These are phyloP conservation scores for Dinothrombium tinctorium DNA, from an alignment of 1,140 invertebrate species.

Conservation along the genomic window DNA sequence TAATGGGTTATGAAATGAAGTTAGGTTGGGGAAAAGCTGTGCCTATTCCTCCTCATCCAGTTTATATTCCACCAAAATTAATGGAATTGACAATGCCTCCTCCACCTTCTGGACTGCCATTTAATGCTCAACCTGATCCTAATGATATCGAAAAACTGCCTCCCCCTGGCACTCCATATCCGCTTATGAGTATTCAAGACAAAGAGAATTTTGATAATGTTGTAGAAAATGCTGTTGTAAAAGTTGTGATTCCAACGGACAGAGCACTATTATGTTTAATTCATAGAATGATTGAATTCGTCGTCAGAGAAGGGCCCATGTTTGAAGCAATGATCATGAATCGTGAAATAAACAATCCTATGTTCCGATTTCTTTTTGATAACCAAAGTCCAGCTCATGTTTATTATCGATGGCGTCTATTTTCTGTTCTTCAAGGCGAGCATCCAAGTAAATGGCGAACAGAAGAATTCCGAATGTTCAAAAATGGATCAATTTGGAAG, in stretches of 20 bases:
- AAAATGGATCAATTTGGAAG: conserved; percentile 78
- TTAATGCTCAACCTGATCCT: conserved; percentile 72
- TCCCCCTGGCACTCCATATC: conserved; percentile 18
- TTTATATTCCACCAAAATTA: conserved; percentile 83
- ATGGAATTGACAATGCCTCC: conserved; percentile 72
- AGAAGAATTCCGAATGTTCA: conserved; percentile 94
- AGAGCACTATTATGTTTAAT: conserved; percentile 73
- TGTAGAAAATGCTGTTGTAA: conserved; percentile 69
- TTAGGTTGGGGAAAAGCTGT: conserved; percentile 82
- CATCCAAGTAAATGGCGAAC: conserved; percentile 69
- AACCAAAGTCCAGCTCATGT: conserved; percentile 91
- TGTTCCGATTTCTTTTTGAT: conserved; percentile 93
- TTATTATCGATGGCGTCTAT: conserved; percentile 97
- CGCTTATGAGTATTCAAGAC: conserved; percentile 22
- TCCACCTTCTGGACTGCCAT: conserved; percentile 80
- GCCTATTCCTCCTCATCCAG: conserved; percentile 64
- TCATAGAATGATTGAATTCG: conserved; percentile 97
- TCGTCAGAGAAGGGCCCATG: conserved; percentile 92
- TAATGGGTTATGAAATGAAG: conserved; percentile 55
- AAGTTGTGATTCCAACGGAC: conserved; percentile 95
- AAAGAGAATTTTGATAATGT: conserved; percentile 48
- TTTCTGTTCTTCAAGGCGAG: conserved; percentile 87
- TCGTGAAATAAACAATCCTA: conserved; percentile 82
- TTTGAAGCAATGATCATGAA: conserved; percentile 99
- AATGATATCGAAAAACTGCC: conserved; percentile 21